Evolutionary conservation across 2,888 invertebrate species (phyloP), one percentile per base, ranked within the genome.

Genomic region (Syritta pipiens): DNA sequence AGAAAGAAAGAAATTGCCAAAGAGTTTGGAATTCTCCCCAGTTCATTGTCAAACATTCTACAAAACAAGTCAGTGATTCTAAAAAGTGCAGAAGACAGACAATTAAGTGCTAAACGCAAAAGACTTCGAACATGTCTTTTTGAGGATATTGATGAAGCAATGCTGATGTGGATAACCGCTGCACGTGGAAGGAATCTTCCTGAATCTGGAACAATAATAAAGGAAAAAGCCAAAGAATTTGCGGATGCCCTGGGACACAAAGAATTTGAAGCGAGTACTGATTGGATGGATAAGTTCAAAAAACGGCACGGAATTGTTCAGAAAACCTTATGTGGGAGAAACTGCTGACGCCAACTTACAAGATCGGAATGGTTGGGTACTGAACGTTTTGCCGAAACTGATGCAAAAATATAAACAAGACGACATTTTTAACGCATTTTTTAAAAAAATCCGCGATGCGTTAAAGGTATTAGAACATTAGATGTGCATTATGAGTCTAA

Each of bases 401-500:
- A 30, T 30, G 30, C 30, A 30, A 30, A 30, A 30, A 30, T 30
- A 9, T 5, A 30, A 30, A 30, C 32, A 32, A 32, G 32, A 32
- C 32, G 32, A 32, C 32, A 32, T 32, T 32, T 32, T 32, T 32
- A 32, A 32, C 32, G 32, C 32, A 32, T 32, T 46, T 42, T 42
- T 20, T 42, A 42, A 49, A 46, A 46, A 46, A 24, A 37, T 14
- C 51, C 42, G 42, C 20, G n/a, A 19, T 63, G 30, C 12, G 28
- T 5, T 7, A 22, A 62, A 12, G 37, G 44, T 14, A 62, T 48
- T 4, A 60, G 35, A 60, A 40, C 57, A 26, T 42, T 40, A n/a
- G 57, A 40, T 24, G 40, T 40, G 42, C 24, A 59, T 42, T 59
- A 60, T 20, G 22, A 60, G 5, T 40, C 30, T 22, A 60, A 60